Conservation (phyloP, 2,888 invertebrate genomes). For the Slavum lentiscoides region DNA sequence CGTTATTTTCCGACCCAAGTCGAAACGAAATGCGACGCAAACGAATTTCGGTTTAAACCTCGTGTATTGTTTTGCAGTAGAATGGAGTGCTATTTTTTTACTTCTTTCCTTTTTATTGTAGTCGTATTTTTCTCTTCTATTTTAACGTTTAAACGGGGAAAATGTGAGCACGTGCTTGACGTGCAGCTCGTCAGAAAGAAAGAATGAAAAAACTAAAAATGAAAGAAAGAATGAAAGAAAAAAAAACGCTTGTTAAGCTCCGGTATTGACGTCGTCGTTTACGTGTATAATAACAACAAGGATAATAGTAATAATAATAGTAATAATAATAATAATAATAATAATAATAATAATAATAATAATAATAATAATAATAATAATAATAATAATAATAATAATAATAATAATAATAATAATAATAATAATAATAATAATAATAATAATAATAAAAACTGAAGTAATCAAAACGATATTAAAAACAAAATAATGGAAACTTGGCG, state of each 20-base stretch:
- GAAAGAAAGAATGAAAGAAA: neutral
- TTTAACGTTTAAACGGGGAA: neutral
- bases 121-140: neutral
- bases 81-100: too few relatives aligned
- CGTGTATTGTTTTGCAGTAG: neutral
- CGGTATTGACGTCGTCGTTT: constrained; percentile 22
- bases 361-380: too few relatives aligned
- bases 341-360: too few relatives aligned
- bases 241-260: constrained; percentile 17
- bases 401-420: too few relatives aligned
- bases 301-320: constrained; percentile 17
- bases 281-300: neutral
- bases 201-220: neutral
- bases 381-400: too few relatives aligned
- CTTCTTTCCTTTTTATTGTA: too few relatives aligned
- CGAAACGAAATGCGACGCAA: neutral
- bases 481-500: too few relatives aligned
- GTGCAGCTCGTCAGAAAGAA: neutral
- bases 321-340: too few relatives aligned
- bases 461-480: too few relatives aligned
- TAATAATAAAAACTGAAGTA: too few relatives aligned
- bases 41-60: neutral
- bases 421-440: too few relatives aligned
- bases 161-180: constrained; percentile 14
- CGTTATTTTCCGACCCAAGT: too few relatives aligned